Conservation (phyloP, 2,113 vertebrate genomes). For the Silurus meridionalis region DNA sequence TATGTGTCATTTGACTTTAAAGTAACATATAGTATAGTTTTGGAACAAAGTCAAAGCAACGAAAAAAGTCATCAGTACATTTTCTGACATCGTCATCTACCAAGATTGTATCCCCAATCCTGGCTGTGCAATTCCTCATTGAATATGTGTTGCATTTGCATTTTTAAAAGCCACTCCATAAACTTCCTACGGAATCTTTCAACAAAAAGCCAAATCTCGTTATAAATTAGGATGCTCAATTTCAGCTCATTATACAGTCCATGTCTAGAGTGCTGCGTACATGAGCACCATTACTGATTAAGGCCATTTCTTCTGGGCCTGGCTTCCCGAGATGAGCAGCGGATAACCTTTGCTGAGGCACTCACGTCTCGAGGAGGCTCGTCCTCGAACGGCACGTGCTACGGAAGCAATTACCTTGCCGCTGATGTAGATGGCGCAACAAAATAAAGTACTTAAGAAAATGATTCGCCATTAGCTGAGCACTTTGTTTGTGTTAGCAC, state of each 20-base stretch:
- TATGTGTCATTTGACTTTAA: too few species aligned
- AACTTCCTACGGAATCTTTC: not conserved
- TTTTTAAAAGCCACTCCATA: not conserved
- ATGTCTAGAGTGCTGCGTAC: not conserved
- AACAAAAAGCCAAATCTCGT: not conserved
- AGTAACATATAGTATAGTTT: too few species aligned
- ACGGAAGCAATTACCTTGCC: constrained; percentile 65
- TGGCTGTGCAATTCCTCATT: not conserved
- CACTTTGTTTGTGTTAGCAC: constrained; percentile 65
- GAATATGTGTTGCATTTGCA: not conserved
- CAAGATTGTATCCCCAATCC: not conserved
- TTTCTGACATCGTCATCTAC: not conserved
- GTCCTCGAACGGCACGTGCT: constrained; percentile 56
- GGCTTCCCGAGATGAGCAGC: constrained; percentile 4
- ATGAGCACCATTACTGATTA: not conserved
- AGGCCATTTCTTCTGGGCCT: not conserved
- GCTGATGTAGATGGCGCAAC: constrained; percentile 68
- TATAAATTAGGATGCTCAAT: not conserved
- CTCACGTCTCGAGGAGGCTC: constrained; percentile 56
- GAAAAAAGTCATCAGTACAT: too few species aligned
- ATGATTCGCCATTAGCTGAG: constrained; percentile 69
- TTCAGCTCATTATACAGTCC: not conserved
- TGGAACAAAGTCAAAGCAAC: too few species aligned
- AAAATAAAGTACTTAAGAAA: constrained; percentile 69
- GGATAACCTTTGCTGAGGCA: constrained; percentile 35